A percentile compares a stretch with the other conserved stretches of the same genome.
Evolutionary conservation across 2,113 vertebrate species (phyloP).

Genomic region (Campylomormyrus numenius): DNA sequence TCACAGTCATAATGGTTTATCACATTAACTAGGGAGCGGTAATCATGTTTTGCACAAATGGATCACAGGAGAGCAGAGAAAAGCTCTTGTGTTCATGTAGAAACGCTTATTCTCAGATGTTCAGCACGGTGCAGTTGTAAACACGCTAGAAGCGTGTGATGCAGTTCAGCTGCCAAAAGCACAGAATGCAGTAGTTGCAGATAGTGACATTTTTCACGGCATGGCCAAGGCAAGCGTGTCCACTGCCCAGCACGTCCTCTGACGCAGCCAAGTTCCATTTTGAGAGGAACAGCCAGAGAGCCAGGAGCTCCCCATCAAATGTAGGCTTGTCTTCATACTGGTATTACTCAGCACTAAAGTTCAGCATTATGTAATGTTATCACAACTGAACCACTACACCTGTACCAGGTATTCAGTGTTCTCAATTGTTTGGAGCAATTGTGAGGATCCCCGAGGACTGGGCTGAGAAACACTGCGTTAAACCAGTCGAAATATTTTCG

Average conservation of each 20-base stretch:
- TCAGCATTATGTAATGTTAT: neutral
- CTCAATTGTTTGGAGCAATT: neutral
- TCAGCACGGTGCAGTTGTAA: neutral
- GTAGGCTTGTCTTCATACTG: neutral
- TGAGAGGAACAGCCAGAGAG: neutral
- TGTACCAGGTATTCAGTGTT: neutral
- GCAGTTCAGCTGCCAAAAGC: neutral
- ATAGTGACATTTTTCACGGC: neutral
- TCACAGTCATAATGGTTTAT: neutral
- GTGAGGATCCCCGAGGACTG: neutral
- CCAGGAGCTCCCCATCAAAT: neutral
- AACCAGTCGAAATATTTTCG: neutral
- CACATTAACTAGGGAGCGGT: neutral
- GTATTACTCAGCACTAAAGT: neutral
- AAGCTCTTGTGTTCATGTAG: neutral
- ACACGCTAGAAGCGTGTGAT: neutral
- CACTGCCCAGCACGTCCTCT: neutral
- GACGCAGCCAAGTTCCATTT: neutral
- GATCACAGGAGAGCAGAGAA: neutral
- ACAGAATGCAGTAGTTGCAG: neutral
- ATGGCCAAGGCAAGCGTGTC: neutral
- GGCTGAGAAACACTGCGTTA: neutral
- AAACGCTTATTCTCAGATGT: neutral
- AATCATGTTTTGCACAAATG: neutral
- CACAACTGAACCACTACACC: neutral